Evolutionary conservation across 2,113 vertebrate species (phyloP).

Genomic region (Azemiops feae): DNA sequence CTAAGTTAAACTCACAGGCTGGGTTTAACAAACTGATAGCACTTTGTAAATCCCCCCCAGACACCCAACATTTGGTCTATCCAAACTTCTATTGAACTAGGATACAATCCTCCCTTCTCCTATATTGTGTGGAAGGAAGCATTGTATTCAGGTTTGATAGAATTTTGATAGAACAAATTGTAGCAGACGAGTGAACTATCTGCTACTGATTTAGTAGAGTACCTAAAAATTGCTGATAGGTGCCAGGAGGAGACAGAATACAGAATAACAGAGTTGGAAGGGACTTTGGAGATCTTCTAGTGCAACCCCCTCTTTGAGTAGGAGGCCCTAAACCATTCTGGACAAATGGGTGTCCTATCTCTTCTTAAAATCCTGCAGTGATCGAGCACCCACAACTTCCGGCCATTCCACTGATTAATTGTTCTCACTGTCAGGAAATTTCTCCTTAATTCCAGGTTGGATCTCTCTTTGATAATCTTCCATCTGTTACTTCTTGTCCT

Average conservation of each 20-base stretch:
- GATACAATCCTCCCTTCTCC: not conserved
- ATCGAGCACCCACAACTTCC: not conserved
- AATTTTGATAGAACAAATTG: not conserved
- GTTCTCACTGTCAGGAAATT: not conserved
- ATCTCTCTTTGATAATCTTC: not conserved
- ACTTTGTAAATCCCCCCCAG: not conserved
- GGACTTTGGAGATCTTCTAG: not conserved
- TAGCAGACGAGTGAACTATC: not conserved
- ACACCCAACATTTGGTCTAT: not conserved
- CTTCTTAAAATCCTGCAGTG: no score
- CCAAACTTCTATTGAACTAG: not conserved
- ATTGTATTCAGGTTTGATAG: not conserved
- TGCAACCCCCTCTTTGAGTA: not conserved
- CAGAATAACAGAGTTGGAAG: not conserved
- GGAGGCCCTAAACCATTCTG: not conserved
- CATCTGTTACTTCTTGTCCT: not conserved
- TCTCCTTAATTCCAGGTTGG: not conserved
- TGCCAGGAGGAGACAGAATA: not conserved
- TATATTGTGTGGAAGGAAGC: not conserved
- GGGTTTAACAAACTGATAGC: not conserved
- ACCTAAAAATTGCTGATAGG: not conserved
- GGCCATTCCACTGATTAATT: not conserved
- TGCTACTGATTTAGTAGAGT: not conserved
- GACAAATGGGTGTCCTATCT: not conserved
- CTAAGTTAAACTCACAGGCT: not conserved